Conservation (phyloP, 1,140 invertebrate genomes). For the Bombus vancouverensis region DNA sequence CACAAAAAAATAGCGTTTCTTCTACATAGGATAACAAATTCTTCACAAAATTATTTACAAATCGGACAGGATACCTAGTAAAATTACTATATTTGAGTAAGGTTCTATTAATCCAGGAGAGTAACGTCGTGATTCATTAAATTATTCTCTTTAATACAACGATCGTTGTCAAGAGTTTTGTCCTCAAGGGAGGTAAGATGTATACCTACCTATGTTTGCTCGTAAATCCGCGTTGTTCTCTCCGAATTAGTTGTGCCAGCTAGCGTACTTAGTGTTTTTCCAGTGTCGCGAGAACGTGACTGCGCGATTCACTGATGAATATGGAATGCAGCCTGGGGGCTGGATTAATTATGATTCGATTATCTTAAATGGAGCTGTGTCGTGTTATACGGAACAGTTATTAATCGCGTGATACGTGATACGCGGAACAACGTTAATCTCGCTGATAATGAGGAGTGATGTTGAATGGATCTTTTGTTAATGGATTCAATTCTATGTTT, state of each 20-base stretch:
- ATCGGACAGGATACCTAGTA: too few relatives aligned
- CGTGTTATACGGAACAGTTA: slow-evolving; percentile 27
- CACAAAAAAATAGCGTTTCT: too few relatives aligned
- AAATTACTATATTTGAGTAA: too few relatives aligned
- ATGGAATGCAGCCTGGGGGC: slow-evolving; percentile 29
- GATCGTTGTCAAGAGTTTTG: neutral
- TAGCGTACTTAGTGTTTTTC: slow-evolving; percentile 33
- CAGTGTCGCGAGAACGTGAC: slow-evolving; percentile 30
- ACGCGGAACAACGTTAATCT: neutral
- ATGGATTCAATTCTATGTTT: neutral
- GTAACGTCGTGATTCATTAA: slow-evolving; percentile 22
- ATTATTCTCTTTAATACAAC: slow-evolving; percentile 38
- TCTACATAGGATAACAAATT: neutral
- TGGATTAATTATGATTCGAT: slow-evolving; percentile 53
- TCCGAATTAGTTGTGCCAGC: slow-evolving; percentile 19
- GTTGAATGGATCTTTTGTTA: neutral
- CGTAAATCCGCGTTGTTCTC: slow-evolving; percentile 26
- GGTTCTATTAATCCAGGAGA: neutral
- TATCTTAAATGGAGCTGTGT: slow-evolving; percentile 33
- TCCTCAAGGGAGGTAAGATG: neutral
- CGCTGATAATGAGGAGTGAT: neutral
- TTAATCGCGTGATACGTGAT: slow-evolving; percentile 25
- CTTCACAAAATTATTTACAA: neutral
- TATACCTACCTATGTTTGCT: slow-evolving; percentile 12
- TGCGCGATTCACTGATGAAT: slow-evolving; percentile 37